phyloP scores from a whole-genome alignment of 2,797 vertebrate species.

The Manis javanica region DNA sequence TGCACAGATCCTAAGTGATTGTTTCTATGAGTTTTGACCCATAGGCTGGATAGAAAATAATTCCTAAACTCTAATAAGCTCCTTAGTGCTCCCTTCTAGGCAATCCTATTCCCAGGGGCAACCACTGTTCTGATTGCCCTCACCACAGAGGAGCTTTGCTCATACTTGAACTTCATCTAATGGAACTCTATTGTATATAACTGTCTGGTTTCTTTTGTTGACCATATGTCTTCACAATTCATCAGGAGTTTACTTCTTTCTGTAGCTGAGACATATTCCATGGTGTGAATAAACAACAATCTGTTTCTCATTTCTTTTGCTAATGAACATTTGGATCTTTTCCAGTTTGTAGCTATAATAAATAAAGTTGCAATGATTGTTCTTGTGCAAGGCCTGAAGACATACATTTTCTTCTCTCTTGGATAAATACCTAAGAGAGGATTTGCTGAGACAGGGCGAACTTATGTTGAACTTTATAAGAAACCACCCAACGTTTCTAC shows the following conservation, averaged over 20 bases:
- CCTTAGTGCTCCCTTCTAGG: not conserved
- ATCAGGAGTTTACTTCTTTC: not conserved
- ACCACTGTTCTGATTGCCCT: too few relatives aligned
- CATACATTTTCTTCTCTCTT: not conserved
- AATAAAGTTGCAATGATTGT: not conserved
- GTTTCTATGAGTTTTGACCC: not conserved
- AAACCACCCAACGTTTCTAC: not conserved
- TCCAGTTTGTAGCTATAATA: not conserved
- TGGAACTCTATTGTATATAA: not conserved
- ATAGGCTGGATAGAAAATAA: not conserved
- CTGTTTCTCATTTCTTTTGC: not conserved
- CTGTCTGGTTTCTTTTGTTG: not conserved
- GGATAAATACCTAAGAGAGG: not conserved
- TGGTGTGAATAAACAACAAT: not conserved
- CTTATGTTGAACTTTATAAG: not conserved
- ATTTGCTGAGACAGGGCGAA: not conserved
- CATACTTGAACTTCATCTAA: not conserved
- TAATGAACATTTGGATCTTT: not conserved
- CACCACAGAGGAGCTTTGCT: fast-evolving
- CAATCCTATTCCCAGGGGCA: not conserved
- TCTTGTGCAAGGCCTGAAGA: not conserved
- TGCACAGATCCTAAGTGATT: not conserved
- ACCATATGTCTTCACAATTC: not conserved
- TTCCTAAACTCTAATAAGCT: not conserved
- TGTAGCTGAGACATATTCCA: not conserved